Evolutionary conservation across 2,113 vertebrate genomes (phyloP).

Genomic region (Fulica atra): DNA sequence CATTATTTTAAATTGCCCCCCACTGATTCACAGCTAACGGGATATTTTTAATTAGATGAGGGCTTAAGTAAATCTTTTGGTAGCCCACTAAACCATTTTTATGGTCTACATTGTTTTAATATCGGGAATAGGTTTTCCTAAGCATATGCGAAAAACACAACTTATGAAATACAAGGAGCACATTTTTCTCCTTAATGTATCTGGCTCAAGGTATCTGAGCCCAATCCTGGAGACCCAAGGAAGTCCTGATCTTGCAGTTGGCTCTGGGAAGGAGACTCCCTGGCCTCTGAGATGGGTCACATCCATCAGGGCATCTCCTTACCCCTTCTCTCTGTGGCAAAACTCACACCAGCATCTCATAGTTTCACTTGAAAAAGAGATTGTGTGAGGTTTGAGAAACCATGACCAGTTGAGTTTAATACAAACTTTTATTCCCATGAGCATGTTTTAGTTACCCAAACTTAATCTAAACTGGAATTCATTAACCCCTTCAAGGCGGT

Average conservation of each 20-base stretch:
- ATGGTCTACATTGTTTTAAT: background rate
- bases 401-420: constrained; percentile 4
- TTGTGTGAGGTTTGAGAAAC: background rate
- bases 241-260: background rate
- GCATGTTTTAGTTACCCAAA: background rate
- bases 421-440: constrained; percentile 15
- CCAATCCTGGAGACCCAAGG: background rate
- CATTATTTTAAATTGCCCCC: background rate
- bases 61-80: constrained; percentile 41
- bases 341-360: background rate
- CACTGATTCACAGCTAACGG: background rate
- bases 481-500: background rate
- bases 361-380: background rate
- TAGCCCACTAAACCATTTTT: constrained; percentile 42
- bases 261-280: background rate
- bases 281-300: background rate
- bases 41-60: constrained; percentile 32
- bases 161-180: background rate
- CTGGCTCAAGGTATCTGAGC: background rate
- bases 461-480: background rate
- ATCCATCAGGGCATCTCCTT: background rate
- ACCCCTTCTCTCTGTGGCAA: background rate
- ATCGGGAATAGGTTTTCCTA: background rate
- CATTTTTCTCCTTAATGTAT: background rate
- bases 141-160: background rate